phyloP scores from a whole-genome alignment of 2,113 vertebrate genomes.

The Gasterosteus aculeatus region DNA sequence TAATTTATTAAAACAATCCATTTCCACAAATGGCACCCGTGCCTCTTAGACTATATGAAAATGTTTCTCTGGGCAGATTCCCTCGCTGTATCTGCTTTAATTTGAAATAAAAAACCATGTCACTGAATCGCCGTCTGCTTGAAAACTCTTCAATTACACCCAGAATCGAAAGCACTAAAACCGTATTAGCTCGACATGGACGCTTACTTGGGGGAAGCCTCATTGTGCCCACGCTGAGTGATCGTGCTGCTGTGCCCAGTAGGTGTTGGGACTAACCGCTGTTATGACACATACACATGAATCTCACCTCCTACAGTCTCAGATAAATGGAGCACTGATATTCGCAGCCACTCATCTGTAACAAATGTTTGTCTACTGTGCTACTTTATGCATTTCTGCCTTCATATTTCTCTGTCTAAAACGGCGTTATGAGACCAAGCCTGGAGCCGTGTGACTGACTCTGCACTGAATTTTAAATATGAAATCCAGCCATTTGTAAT shows the following conservation, averaged over 20 bases:
- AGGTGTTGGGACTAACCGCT: constrained; percentile 70
- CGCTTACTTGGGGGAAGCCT: constrained; percentile 68
- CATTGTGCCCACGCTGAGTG: constrained; percentile 56
- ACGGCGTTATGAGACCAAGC: background rate
- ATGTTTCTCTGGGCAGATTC: constrained; percentile 22
- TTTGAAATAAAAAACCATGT: constrained; percentile 29
- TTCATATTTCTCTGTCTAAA: background rate
- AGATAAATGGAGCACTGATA: constrained; percentile 54
- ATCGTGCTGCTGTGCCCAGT: constrained; percentile 56
- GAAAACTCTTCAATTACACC: constrained; percentile 9
- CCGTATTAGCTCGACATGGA: constrained; percentile 23
- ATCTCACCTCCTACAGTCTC: constrained; percentile 47
- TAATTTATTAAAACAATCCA: background rate
- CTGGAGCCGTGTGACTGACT: constrained; percentile 24
- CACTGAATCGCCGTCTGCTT: background rate
- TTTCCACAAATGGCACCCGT: constrained; percentile 1
- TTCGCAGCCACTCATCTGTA: constrained; percentile 45
- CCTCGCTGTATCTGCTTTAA: background rate
- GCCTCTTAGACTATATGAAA: constrained; percentile 4
- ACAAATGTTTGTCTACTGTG: constrained; percentile 6
- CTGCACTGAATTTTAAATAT: constrained; percentile 32
- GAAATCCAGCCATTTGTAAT: constrained; percentile 27
- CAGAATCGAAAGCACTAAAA: constrained; percentile 42
- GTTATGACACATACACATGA: constrained; percentile 62
- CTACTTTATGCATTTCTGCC: background rate